Evolutionary conservation across 2,888 invertebrate species (phyloP).

Genomic region (Leptarthrus brevirostris): DNA sequence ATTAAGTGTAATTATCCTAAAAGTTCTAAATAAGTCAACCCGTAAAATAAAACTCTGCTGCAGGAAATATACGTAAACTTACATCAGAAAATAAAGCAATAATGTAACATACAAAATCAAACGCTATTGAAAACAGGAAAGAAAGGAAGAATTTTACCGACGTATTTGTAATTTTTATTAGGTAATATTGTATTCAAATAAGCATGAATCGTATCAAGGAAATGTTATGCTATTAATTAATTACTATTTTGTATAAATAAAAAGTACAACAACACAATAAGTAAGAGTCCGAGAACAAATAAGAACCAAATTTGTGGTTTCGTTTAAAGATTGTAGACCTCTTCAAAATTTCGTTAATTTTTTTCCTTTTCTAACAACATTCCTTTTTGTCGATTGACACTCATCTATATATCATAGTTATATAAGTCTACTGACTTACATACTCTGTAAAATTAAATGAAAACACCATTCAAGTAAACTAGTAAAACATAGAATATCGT

Average conservation of each 20-base stretch:
- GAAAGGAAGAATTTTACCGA: neutral
- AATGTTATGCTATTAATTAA: slow-evolving; percentile 21
- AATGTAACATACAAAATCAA: too few species aligned
- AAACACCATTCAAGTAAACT: slow-evolving; percentile 35
- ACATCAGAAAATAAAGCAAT: too few species aligned
- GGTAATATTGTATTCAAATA: slow-evolving; percentile 16
- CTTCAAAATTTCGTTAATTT: neutral
- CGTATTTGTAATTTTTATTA: slow-evolving; percentile 28
- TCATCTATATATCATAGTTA: slow-evolving; percentile 11
- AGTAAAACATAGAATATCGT: slow-evolving; percentile 34
- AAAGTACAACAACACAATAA: slow-evolving; percentile 28
- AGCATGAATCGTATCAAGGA: slow-evolving; percentile 29
- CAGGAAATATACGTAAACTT: too few species aligned
- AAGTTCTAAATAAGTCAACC: too few species aligned
- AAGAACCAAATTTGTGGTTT: slow-evolving; percentile 3
- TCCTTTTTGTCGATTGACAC: neutral
- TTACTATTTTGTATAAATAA: slow-evolving; percentile 19
- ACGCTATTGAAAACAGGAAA: too few species aligned
- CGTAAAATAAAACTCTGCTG: too few species aligned
- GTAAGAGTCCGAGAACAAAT: slow-evolving; percentile 8
- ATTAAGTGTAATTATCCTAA: too few species aligned
- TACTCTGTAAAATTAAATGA: slow-evolving; percentile 22
- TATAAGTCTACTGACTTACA: slow-evolving; percentile 20
- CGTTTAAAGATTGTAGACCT: neutral
- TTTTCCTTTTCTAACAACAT: neutral